Base-by-base conservation (phyloP, 2,797 vertebrate genomes). In the Crenuchus spilurus region DNA sequence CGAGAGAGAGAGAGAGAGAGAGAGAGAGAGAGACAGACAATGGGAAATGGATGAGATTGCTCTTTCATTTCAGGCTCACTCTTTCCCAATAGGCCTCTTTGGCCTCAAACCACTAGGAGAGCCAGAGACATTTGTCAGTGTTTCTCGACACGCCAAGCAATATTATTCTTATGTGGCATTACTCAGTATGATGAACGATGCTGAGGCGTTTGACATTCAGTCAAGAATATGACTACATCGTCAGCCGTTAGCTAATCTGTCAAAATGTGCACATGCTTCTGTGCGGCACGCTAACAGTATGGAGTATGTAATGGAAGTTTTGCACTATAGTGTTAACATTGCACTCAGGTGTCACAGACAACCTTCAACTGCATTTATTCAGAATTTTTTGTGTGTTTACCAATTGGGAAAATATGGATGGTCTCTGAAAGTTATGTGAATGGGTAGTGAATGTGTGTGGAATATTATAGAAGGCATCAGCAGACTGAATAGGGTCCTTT, bases 401-500 rank as follows among this genome's bases (percentile, higher is more conserved):
- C n/a, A n/a, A n/a, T n/a, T n/a, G n/a, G n/a, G 3, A 5, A 18
- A 10, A 8, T 7, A 4, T 26, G 18, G 1, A 22, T 22, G 22
- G 24, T 4, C 22, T 6, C 22, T 26, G 49, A 52, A 28, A 52
- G 49, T 11, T 24, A 2, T 26, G 22, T 8, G 49, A 62, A 71
- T 81, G 85, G 88, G 87, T 84, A 86, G 84, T 87, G 81, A 85
- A 86, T 87, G 85, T 24, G 3, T 84, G 81, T 77, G 83, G 85
- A 80, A 84, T 83, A 85, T 85, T 87, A 83, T 78, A 80, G 82
- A 84, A 87, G 86, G 83, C 86, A 88, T 87, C 83, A 60, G 16
- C 83, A 79, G 76, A 76, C 28, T 77, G 75, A 84, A 80, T 80
- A 82, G 2, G 24, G 82, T 88, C 24, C 11, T 88, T 84, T 73